Evolutionary conservation across 2,113 vertebrate genomes (phyloP), one percentile per base, ranked within the genome.

Genomic region (Morone chrysops): DNA sequence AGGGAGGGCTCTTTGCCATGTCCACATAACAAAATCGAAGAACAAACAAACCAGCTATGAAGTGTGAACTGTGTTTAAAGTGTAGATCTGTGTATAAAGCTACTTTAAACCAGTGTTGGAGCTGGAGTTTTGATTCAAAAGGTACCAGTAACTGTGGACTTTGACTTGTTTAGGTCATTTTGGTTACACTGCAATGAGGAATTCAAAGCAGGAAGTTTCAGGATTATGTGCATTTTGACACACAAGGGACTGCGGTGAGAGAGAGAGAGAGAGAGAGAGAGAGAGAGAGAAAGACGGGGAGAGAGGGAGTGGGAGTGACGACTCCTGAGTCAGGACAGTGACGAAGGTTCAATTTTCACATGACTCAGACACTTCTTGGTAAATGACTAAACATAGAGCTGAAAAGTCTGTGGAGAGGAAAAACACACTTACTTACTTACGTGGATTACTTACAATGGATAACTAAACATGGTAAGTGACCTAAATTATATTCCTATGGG

Each of bases 381-480:
- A 38, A 31, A 69, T 76, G 40, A 47, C 38, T 69, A 70, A 22
- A 51, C 68, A 69, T 17, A 2, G 41, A 56, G 36, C n/a, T 62
- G 63, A 41, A 40, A 16, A 41, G 10, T 18, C 36, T 36, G 6
- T 53, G 20, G 53, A 48, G 36, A 41, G n/a, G 31, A 72, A 11
- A 41, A 18, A 41, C 25, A 65, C 22, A 18, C 1, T 43, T n/a
- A n/a, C n/a, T n/a, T n/a, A n/a, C n/a, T n/a, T n/a, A n/a, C n/a
- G 14, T 25, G 18, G 41, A 51, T 62, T 45, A 31, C 16, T 11
- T 16, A 0, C 9, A 11, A n/a, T 7, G 3, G 40, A 53, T 48
- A 38, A 57, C 6, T 18, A 31, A 70, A 59, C 50, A 66, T 20
- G 47, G 91, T 90, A 89, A 90, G 85, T 86, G 62, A 31, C 38